Evolutionary conservation across 2,888 invertebrate species (phyloP), one percentile per base, ranked within the genome.

Genomic region (Xiphydria camelus): DNA sequence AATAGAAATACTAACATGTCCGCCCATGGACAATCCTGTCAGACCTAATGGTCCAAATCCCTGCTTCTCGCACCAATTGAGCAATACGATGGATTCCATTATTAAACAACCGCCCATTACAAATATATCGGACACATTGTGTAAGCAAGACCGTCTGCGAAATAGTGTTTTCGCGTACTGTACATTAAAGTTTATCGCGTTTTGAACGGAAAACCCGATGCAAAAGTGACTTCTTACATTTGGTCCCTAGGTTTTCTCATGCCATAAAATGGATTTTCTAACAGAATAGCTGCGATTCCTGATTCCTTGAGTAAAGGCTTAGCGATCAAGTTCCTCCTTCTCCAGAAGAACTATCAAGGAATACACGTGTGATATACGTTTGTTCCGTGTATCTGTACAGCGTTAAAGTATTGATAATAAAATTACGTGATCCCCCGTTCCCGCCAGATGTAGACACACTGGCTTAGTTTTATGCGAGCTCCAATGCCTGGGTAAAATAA

Each of bases 71-170:
- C 94, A 93, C 96, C 96, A 98, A 76, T 94, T 88, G 56, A 98
- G 83, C 55, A 99, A 79, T 36, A 90, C 95, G 59, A 94, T 78
- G 26, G 92, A 89, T 79, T 99, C 99, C 62, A 97, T 81, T 53
- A 98, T 91, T 47, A 99, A 80, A 68, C 96, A 94, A 31, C 94
- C 97, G 45, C 98, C 98, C 98, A 99, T 99, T 55, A 98, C 92
- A 81, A 99, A 97, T 70, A 99, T 89, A 75, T 99, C 98, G 14
- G 94, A 92, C 3, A 98, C 97, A 78, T 97, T 91, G 72, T 91
- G 90, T 38, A 99, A 83, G 63, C 90, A 88, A 1, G 96, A 97
- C 22, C 95, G 87, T 47, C 91, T 91, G 74, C 25, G 22, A 4
- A 12, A 12, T 12, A 29, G 12, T 29, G 9, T 2, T 29, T 29